Evolutionary conservation across 2,888 invertebrate species (phyloP).

Genomic region (Automeris io): DNA sequence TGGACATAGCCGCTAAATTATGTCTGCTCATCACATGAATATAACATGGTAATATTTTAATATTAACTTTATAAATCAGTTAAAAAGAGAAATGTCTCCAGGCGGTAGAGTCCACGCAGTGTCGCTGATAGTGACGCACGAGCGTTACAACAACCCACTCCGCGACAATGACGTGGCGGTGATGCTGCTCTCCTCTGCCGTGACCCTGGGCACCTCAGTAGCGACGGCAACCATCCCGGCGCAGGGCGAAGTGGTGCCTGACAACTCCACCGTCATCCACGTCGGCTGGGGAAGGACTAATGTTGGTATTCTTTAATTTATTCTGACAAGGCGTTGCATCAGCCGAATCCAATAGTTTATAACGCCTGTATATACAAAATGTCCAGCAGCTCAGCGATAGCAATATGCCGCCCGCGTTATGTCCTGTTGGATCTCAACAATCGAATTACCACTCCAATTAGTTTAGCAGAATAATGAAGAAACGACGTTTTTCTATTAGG

Average conservation of each 20-base stretch:
- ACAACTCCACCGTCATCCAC: slow-evolving; percentile 30
- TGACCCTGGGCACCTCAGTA: slow-evolving; percentile 20
- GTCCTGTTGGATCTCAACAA: too few species aligned
- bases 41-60: too few species aligned
- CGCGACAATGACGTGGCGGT: slow-evolving; percentile 51
- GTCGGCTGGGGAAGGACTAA: slow-evolving; percentile 55
- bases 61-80: too few species aligned
- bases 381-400: too few species aligned
- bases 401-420: too few species aligned
- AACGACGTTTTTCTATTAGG: too few species aligned
- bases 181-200: slow-evolving; percentile 26
- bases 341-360: not conserved
- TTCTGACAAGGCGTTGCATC: not conserved
- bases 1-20: too few species aligned
- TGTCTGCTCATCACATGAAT: too few species aligned
- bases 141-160: slow-evolving; percentile 31
- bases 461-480: too few species aligned
- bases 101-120: slow-evolving; percentile 37
- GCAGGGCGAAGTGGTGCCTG: slow-evolving; percentile 25
- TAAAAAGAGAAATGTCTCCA: too few species aligned
- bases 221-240: slow-evolving; percentile 27
- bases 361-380: not conserved
- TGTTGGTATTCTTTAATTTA: slow-evolving; percentile 33
- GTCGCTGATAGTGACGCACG: slow-evolving; percentile 36
- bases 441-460: too few species aligned